Percentiles rank a stretch among this genome's conserved stretches.
phyloP scores from a whole-genome alignment of 2,113 vertebrate species.

The Daphoenositta chrysoptera region DNA sequence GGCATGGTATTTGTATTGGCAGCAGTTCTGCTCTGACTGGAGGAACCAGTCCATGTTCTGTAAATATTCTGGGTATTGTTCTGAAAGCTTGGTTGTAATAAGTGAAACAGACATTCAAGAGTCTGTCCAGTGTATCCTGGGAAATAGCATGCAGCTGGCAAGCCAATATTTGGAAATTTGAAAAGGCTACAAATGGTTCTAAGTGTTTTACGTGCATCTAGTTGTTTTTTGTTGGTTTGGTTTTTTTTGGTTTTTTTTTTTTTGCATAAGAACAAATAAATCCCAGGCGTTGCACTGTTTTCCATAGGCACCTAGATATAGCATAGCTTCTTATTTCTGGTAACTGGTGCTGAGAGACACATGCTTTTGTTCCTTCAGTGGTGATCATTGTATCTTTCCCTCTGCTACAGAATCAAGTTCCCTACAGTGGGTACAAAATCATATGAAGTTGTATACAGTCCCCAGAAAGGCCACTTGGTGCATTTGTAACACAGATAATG shows the following conservation, averaged over 20 bases:
- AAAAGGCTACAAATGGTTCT: background rate
- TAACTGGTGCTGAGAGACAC: background rate
- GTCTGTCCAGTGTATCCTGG: background rate
- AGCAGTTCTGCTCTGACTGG: background rate
- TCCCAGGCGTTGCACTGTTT: background rate
- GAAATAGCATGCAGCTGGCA: background rate
- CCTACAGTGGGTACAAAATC: background rate
- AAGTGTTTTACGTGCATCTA: background rate
- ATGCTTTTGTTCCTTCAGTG: background rate
- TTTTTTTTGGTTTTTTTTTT: background rate
- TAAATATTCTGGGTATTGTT: background rate
- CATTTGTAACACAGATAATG: background rate
- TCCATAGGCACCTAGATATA: background rate
- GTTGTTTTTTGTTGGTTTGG: background rate
- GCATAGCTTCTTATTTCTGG: background rate
- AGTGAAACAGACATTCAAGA: background rate
- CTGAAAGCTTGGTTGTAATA: background rate
- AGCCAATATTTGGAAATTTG: background rate
- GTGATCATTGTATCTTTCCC: background rate
- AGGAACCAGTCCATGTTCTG: background rate
- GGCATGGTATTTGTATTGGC: background rate
- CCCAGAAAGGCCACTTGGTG: background rate
- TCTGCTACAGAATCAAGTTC: background rate
- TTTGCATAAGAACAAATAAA: background rate
- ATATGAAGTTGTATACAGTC: background rate